Base-by-base conservation (phyloP, 2,797 vertebrate genomes). In the Rhyacichthys aspro region DNA sequence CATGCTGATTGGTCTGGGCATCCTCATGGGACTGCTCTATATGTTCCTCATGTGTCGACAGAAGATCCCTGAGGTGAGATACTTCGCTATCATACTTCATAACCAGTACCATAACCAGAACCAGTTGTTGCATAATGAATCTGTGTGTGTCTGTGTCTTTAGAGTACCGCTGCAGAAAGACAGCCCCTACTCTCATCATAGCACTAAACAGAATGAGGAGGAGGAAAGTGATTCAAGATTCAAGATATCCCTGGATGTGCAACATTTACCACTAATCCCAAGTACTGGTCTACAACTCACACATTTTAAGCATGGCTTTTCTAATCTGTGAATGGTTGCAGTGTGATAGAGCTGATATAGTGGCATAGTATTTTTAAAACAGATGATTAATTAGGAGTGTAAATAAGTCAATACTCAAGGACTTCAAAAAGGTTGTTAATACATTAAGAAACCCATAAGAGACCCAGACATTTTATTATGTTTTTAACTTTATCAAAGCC, bases 1-100 rank as follows among this genome's bases (percentile, higher is more conserved):
- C 7, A 88, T 98, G n/a, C 72, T 98, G 67, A 94, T 99, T 79
- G 93, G 91, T 0, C 47, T 96, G 0, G 96, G 94, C 12, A 86
- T 98, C 79, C 12, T 94, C 41, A 81, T 96, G 39, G 96, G 95
- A 18, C 63, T 90, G 38, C 1, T 94, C 65, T 98, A 98, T 74
- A 90, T 93, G 67, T 74, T 90, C 52, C 53, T 98, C 0, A 87
- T 87, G 1, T 98, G 95, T 90, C 90, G 86, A 42, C 91, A 92
- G 50, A 92, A 86, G 39, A 71, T 74, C 28, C 72, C 90, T 2
- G 87, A 95, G 94, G 96, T 96, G 67, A 92, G 11, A 63, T 23
- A 23, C 19, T 23, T 23, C 2, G 19, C 19, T 23, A 23, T 23
- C 23, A 28, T 28, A 28, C 23, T 28, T 28, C 23, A 28, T 2